Conservation (phyloP, 2,113 vertebrate species). For the Malurus elegans region DNA sequence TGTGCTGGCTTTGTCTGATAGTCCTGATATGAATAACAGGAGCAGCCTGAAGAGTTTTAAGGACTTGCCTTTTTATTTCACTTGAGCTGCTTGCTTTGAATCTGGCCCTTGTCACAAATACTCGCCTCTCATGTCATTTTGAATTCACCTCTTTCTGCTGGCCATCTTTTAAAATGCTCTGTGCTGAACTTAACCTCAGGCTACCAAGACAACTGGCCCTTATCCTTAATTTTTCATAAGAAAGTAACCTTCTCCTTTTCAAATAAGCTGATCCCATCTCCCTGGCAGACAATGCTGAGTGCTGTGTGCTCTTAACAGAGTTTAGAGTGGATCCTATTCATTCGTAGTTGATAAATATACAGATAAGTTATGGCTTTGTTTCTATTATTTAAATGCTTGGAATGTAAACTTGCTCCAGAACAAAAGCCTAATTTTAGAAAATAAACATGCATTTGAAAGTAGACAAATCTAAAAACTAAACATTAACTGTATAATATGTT, state of each 20-base stretch:
- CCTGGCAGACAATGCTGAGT: not conserved
- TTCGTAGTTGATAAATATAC: not conserved
- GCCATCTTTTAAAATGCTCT: not conserved
- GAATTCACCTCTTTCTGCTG: not conserved
- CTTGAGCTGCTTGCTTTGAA: not conserved
- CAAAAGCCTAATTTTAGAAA: slow-evolving; percentile 56
- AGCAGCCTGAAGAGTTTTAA: not conserved
- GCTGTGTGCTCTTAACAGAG: not conserved
- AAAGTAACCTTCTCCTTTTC: not conserved
- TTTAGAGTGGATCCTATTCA: not conserved
- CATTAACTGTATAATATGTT: slow-evolving; percentile 22
- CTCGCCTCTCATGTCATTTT: not conserved
- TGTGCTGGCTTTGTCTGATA: slow-evolving; percentile 37
- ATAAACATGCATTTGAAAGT: slow-evolving; percentile 62
- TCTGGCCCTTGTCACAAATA: not conserved
- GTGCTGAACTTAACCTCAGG: not conserved
- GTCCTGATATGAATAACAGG: not conserved
- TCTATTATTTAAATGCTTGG: slow-evolving; percentile 31
- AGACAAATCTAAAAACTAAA: slow-evolving; percentile 50
- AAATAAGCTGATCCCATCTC: not conserved
- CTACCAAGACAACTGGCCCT: not conserved
- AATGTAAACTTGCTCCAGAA: slow-evolving; percentile 32
- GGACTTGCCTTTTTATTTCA: not conserved
- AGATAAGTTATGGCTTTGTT: not conserved
- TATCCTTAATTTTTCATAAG: slow-evolving; percentile 8